Base-by-base conservation (phyloP, 2,797 vertebrate genomes). In the Petrocephalus sullivani region DNA sequence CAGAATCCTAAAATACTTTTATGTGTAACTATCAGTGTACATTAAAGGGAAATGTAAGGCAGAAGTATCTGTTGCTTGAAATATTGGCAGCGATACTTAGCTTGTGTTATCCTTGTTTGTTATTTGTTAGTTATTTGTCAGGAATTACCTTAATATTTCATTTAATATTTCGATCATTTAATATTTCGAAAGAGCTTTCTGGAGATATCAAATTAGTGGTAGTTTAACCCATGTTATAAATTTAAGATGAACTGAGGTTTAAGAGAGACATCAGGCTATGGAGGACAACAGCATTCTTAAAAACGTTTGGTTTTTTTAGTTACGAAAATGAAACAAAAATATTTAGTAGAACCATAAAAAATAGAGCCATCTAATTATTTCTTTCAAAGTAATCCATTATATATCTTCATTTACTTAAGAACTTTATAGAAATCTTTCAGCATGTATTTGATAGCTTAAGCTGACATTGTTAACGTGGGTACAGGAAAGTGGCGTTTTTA, bases 331-430 rank as follows among this genome's bases (percentile, higher is more conserved):
- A 75, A 75, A 75, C 67, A 37, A 75, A 14, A 75, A 89, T 89
- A 90, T 88, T 92, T 88, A 90, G 86, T 87, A 90, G 82, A 88
- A 91, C 92, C 92, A 92, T 83, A 92, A 94, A 67, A 93, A 94
- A 94, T 93, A 92, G 88, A 92, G 16, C 83, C 10, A 90, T 94
- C 90, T 92, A 90, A 89, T 92, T 91, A 89, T 87, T 90, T 88
- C 86, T 89, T 90, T 90, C 89, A 90, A 88, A 91, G 91, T 86
- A 89, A 90, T 91, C 67, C 88, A 88, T 90, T 90, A 91, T 89
- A 83, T 78, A 90, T 84, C 75, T 88, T 82, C 46, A 21, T 82
- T 61, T 61, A 54, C 58, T 90, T 87, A 85, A 90, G 90, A 88
- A 89, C 89, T 91, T 89, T 21, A 92, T 92, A 91, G 64, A 92